Percentiles rank a stretch among this genome's conserved stretches.
These are phyloP conservation scores for Cheilosia impressa DNA, from an alignment of 2,888 invertebrate species.

Conservation along the genomic window DNA sequence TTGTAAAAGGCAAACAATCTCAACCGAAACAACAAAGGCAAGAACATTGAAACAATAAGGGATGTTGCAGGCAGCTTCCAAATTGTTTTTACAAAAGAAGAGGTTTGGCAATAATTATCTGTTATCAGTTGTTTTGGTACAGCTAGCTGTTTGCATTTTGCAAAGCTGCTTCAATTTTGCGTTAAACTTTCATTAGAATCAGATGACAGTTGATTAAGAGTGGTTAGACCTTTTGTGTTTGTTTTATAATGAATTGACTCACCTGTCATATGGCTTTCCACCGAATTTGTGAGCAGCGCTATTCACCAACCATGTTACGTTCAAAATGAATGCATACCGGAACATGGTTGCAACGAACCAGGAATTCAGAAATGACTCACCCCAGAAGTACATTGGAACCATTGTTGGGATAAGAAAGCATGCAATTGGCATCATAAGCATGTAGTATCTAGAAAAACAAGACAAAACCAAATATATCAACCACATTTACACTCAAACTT, in stretches of 20 bases:
- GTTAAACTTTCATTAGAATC: too few relatives aligned
- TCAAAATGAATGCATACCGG: slow-evolving; percentile 91
- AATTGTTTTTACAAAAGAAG: too few relatives aligned
- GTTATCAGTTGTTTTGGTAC: too few relatives aligned
- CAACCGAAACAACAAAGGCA: too few relatives aligned
- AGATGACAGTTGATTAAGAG: too few relatives aligned
- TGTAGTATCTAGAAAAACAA: slow-evolving; percentile 87
- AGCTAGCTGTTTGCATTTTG: too few relatives aligned
- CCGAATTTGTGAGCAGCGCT: slow-evolving; percentile 94
- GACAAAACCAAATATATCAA: neutral
- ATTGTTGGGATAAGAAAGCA: slow-evolving; percentile 92
- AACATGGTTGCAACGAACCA: slow-evolving; percentile 89
- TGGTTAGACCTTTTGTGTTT: too few relatives aligned
- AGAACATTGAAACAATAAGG: too few relatives aligned
- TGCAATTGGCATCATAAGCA: slow-evolving; percentile 88
- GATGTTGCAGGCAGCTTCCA: too few relatives aligned
- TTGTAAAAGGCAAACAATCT: too few relatives aligned
- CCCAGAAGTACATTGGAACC: slow-evolving; percentile 91
- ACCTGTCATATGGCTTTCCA: slow-evolving; percentile 90
- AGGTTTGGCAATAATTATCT: too few relatives aligned
- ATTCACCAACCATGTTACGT: slow-evolving; percentile 96
- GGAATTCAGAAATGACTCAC: slow-evolving; percentile 88
- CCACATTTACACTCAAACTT: neutral
- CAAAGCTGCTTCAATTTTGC: too few relatives aligned
- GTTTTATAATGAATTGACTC: slow-evolving; percentile 77